Base-by-base conservation (phyloP, 2,113 vertebrate genomes). In the Archilochus colubris region DNA sequence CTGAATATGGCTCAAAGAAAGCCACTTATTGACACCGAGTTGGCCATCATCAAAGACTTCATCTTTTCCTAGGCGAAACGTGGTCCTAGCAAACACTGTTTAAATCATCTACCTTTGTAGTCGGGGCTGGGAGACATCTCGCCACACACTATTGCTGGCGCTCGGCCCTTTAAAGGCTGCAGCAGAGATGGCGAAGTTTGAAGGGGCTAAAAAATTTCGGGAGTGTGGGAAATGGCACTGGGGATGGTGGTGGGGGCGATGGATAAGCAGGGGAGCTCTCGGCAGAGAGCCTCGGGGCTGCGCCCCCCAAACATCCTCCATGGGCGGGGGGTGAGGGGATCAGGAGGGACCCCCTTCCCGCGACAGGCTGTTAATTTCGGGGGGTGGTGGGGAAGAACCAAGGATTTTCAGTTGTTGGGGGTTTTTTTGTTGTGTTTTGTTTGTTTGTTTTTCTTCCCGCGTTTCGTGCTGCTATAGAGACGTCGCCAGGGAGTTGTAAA, bases 1-100 rank as follows among this genome's bases (percentile, higher is more conserved):
- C 97, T 98, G 98, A 99, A 98, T 98, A 98, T 98, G 98, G 98
- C 97, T 98, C 95, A 97, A 96, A 97, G 97, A 98, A 98, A 98
- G 98, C 96, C 98, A 98, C 97, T 98, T 98, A 99, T 97, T 98
- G 98, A 98, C 98, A 98, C 98, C 97, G 98, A 98, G 98, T 98
- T 98, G 98, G 98, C 97, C 95, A 96, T 96, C 98, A 98, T 98
- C 98, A 98, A 98, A 99, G 98, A 97, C 98, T 97, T 98, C 97
- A 97, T 97, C 97, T 98, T 97, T 97, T 93, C 95, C 90, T 96
- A 64, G 88, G 97, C 96, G 82, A 97, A 97, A 95, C 17, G 94
- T 95, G 93, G 96, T 94, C 93, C 95, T 85, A 33, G 30, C 78
- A 93, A 94, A 97, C 95, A 89, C 82, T 83, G 92, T 96, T 97